These are phyloP conservation scores for Pristiophorus japonicus DNA, from an alignment of 2,113 vertebrate species.

Conservation along the genomic window DNA sequence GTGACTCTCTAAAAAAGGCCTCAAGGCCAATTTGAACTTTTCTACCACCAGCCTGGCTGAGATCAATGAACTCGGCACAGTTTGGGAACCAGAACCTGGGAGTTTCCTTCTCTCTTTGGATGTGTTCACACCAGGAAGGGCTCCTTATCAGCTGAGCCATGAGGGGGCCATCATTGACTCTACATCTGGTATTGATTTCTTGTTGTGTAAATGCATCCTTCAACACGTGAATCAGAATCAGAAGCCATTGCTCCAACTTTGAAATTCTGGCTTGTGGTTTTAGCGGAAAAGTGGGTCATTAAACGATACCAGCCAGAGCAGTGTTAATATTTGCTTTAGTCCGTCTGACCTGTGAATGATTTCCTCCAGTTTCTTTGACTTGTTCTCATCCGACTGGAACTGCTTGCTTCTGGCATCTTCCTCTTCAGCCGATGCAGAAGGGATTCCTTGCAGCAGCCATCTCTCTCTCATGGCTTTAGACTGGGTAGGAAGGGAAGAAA, in stretches of 20 bases:
- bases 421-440: constrained; percentile 68
- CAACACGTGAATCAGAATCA: not conserved
- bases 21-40: not conserved
- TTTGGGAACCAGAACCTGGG: not conserved
- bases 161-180: not conserved
- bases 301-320: not conserved
- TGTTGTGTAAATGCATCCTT: not conserved
- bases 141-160: not conserved
- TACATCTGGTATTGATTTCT: not conserved
- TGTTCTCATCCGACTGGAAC: constrained; percentile 82
- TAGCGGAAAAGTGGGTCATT: not conserved
- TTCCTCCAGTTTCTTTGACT: constrained; percentile 80
- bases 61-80: not conserved
- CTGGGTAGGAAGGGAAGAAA: constrained; percentile 53
- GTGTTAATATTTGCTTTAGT: not conserved
- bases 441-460: constrained; percentile 90
- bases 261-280: not conserved
- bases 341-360: constrained; percentile 71
- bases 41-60: not conserved
- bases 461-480: constrained; percentile 94
- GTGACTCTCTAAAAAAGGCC: not conserved
- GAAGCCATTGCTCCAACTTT: not conserved
- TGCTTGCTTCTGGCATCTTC: constrained; percentile 74
- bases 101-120: not conserved
- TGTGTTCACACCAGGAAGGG: not conserved